A percentile compares a stretch with the other conserved stretches of the same genome.
phyloP scores from a whole-genome alignment of 30 jellyfish, hydroid and myxozoan genomes.

The Rhopilema esculentum region DNA sequence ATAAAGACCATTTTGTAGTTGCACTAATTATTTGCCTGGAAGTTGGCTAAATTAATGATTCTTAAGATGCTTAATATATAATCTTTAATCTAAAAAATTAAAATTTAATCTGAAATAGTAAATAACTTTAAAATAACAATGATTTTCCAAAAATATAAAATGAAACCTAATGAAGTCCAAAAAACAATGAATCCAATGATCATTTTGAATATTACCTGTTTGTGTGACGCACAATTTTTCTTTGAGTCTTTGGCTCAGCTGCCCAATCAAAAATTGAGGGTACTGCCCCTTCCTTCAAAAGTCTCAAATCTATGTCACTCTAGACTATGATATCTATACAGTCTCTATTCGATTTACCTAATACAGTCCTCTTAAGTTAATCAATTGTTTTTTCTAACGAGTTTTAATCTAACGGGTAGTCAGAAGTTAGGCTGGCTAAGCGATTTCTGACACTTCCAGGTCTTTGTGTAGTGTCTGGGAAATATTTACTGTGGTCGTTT shows the following conservation, averaged over 20 bases:
- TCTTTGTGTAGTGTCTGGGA: constrained; percentile 64
- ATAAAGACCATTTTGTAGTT: not conserved
- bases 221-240: not conserved
- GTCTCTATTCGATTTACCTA: too few species aligned
- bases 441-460: constrained; percentile 39
- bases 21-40: not conserved
- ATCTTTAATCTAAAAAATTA: not conserved
- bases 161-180: not conserved
- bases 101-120: not conserved
- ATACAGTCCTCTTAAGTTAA: too few species aligned
- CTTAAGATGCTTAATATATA: not conserved
- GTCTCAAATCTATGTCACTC: too few species aligned
- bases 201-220: not conserved
- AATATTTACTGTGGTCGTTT: constrained; percentile 46
- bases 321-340: too few species aligned
- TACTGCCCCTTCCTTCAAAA: constrained; percentile 21
- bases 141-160: not conserved
- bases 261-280: constrained; percentile 32
- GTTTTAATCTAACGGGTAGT: too few species aligned
- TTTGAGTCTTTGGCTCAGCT: not conserved
- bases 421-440: too few species aligned
- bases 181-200: not conserved
- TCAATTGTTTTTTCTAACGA: too few species aligned
- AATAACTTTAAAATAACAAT: not conserved
- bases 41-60: not conserved